Conservation (phyloP, 2,113 vertebrate genomes). For the Leiothrix lutea region DNA sequence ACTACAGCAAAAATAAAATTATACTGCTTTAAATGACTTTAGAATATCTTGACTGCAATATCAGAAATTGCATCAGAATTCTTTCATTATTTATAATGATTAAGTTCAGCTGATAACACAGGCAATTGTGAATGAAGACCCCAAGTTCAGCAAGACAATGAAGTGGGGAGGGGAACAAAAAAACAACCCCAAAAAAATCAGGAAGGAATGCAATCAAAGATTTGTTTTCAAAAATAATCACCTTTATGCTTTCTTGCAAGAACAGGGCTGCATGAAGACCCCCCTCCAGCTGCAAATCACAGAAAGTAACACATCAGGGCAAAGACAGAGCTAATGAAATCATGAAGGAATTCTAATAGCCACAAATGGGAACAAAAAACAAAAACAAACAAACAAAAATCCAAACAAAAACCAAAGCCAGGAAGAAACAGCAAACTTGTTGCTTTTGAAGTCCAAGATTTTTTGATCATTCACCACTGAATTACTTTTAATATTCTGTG, state of each 20-base stretch:
- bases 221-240: conserved; percentile 78
- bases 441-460: background rate
- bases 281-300: conserved; percentile 89
- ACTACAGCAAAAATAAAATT: background rate
- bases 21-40: background rate
- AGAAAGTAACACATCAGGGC: conserved; percentile 82
- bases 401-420: background rate
- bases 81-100: background rate
- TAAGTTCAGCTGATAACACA: conserved; percentile 3
- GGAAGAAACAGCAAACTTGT: background rate
- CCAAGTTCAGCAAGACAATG: conserved; percentile 30
- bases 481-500: background rate
- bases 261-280: conserved; percentile 94
- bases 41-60: background rate
- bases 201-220: conserved; percentile 26
- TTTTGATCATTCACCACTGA: background rate
- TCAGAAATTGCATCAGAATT: background rate
- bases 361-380: background rate
- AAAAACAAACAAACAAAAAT: background rate
- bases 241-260: conserved; percentile 96
- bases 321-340: conserved; percentile 50
- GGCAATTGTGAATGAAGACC: background rate
- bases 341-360: conserved; percentile 53
- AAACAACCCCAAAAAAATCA: background rate
- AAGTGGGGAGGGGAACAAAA: background rate